Conservation (phyloP, 2,113 vertebrate species). For the Sisor rabdophorus region DNA sequence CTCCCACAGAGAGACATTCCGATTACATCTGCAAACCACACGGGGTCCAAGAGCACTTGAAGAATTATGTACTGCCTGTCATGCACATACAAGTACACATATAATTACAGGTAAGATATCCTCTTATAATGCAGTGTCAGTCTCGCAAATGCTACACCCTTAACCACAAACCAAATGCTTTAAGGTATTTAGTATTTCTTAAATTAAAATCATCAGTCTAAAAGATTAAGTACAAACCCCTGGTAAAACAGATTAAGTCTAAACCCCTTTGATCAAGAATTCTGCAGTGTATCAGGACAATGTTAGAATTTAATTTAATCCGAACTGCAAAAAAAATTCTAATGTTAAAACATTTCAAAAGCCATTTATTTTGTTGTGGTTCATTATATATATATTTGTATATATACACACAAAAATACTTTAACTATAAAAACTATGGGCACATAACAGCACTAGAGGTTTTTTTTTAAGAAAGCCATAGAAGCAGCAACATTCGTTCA, state of each 20-base stretch:
- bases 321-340: background rate
- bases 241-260: background rate
- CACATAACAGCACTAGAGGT: background rate
- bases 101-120: slow-evolving; percentile 6
- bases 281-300: background rate
- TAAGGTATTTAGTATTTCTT: background rate
- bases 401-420: too few relatives aligned
- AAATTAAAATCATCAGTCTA: background rate
- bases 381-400: background rate
- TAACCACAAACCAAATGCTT: background rate
- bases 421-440: too few relatives aligned
- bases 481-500: background rate
- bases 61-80: slow-evolving; percentile 45
- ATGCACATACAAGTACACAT: slow-evolving; percentile 26
- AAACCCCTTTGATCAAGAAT: background rate
- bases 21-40: slow-evolving; percentile 52
- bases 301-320: background rate
- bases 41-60: slow-evolving; percentile 39
- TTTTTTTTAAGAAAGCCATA: background rate
- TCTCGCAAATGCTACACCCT: background rate
- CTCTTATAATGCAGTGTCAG: slow-evolving; percentile 29
- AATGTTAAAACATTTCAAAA: background rate
- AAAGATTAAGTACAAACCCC: background rate
- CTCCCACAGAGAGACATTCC: slow-evolving; percentile 50
- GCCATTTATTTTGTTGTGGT: background rate